Percentiles rank a stretch among this genome's conserved stretches.
phyloP scores from a whole-genome alignment of 1,140 invertebrate species.

The Aphis craccivora region DNA sequence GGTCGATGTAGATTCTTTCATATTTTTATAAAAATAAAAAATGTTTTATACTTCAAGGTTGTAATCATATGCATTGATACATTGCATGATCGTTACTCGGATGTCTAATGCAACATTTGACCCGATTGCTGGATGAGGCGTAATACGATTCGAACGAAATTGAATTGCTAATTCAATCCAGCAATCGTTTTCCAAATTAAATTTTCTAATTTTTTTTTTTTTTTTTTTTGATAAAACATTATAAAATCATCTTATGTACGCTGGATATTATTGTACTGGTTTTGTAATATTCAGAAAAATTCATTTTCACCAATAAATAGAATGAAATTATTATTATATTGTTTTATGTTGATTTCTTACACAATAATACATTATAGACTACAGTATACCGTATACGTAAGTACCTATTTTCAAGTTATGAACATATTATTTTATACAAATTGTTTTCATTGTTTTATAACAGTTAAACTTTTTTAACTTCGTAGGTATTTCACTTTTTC shows the following conservation, averaged over 20 bases:
- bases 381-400: no score
- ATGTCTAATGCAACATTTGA: slow-evolving; percentile 1
- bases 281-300: neutral
- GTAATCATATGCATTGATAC: neutral
- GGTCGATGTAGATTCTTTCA: neutral
- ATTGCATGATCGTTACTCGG: neutral
- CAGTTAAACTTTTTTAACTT: neutral
- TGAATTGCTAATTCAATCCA: slow-evolving; percentile 16
- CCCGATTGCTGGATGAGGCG: neutral
- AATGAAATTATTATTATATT: neutral
- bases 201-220: slow-evolving; percentile 3
- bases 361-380: neutral
- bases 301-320: neutral
- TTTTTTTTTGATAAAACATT: neutral
- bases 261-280: neutral
- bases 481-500: neutral
- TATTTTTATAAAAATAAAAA: slow-evolving; percentile 1
- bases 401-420: no score
- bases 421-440: neutral
- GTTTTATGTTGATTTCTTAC: neutral
- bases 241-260: neutral
- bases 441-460: neutral
- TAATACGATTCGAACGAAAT: neutral
- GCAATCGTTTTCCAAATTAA: neutral
- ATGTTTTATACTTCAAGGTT: neutral